Base-by-base conservation (phyloP, 2,888 invertebrate species). In the Platerodrilus igneus region DNA sequence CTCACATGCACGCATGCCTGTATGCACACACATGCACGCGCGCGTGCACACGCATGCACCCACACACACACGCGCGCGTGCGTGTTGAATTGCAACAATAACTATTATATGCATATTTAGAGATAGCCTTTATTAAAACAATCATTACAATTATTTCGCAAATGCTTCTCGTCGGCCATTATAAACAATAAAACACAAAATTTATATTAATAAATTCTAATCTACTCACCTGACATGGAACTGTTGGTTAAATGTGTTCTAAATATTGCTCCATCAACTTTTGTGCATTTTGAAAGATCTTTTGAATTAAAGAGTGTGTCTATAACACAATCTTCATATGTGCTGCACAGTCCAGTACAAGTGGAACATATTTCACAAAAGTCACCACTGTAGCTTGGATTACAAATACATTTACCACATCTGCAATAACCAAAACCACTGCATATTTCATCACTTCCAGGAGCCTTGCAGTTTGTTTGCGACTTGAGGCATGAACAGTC, bases 401-500 rank as follows among this genome's bases (percentile, higher is more conserved):
- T 20, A 35, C 64, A 64, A 9, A 45, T 16, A 39, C 64, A 64
- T 31, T 47, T 39, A 58, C 86, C 88, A 58, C 92, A 93, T 9
- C 74, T 73, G 60, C 93, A 93, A 2, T 71, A 69, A 1, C 93
- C 93, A 18, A 79, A 77, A 0, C 78, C 81, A 1, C 83, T 85
- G 60, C 88, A 89, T 3, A 78, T 59, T 11, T 68, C 68, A 6
- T 69, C 64, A 0, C 63, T 58, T 0, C 71, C 74, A 0, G 77
- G 76, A 0, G 75, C 69, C 5, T 67, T 60, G 55, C 82, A 82
- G 1, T 70, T 63, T 29, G 73, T 70, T 1, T 56, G 64, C n/a
- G 61, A 62, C 3, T 60, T 60, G 4, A 72, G 63, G 50, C 82
- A 82, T 50, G 77, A 74, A 56, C 82, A 82, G 1, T 72, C 70